Evolutionary conservation across 2,888 invertebrate genomes (phyloP).

Genomic region (Petrophora chlorosata): DNA sequence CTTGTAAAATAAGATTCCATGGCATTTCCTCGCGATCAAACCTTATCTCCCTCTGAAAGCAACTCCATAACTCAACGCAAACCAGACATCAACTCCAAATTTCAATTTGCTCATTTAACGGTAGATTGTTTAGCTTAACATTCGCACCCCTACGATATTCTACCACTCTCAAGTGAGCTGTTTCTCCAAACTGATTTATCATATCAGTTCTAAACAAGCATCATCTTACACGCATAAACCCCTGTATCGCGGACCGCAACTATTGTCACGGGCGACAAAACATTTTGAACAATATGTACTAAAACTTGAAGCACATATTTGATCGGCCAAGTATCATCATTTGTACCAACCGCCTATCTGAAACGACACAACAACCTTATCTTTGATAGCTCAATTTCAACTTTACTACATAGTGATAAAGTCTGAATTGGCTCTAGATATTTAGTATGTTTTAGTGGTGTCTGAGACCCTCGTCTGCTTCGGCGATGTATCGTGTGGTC

Average conservation of each 20-base stretch:
- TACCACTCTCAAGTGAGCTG: conserved; percentile 76
- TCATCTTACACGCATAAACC: conserved; percentile 83
- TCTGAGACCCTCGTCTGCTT: conserved; percentile 72
- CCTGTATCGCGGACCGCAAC: conserved; percentile 65
- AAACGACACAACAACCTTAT: conserved; percentile 45
- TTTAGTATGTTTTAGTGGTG: conserved; percentile 42
- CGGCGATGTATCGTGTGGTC: conserved; percentile 73
- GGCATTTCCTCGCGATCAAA: not conserved
- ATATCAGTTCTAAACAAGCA: conserved; percentile 82
- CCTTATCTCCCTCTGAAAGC: conserved; percentile 19
- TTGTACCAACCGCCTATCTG: conserved; percentile 40
- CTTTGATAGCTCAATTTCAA: conserved; percentile 34
- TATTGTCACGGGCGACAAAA: conserved; percentile 50
- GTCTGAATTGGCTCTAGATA: conserved; percentile 38
- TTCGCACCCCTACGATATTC: conserved; percentile 63
- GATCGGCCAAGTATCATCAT: conserved; percentile 64
- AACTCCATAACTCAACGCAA: conserved; percentile 35
- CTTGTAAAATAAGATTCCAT: not conserved
- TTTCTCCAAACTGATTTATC: conserved; percentile 82
- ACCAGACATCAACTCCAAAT: conserved; percentile 51
- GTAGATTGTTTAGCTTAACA: conserved; percentile 64
- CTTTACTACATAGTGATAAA: conserved; percentile 43
- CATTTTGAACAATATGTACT: conserved; percentile 73
- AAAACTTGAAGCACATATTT: conserved; percentile 74
- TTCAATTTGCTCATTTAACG: conserved; percentile 76